Conservation (phyloP, 2,888 invertebrate species). For the Drosophila dives region DNA sequence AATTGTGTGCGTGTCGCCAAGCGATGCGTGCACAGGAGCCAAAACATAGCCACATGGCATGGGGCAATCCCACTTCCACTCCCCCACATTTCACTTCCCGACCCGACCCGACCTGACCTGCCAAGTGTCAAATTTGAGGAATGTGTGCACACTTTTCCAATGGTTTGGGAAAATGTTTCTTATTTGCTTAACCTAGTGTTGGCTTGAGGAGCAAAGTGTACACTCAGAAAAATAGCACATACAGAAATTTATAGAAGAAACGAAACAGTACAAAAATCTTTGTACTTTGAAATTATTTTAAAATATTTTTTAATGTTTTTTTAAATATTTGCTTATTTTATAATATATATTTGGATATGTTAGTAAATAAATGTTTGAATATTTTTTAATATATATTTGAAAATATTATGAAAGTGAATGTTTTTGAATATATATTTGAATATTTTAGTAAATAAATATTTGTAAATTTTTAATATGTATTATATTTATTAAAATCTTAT, state of each 20-base stretch:
- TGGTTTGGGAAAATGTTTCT: background rate
- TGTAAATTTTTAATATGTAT: too few species aligned
- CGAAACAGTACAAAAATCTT: too few species aligned
- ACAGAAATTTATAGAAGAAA: accelerated
- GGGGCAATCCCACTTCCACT: background rate
- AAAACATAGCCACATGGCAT: constrained; percentile 30
- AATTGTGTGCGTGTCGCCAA: background rate
- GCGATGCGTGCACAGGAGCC: constrained; percentile 41
- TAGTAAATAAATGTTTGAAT: too few species aligned
- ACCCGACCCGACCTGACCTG: constrained; percentile 11
- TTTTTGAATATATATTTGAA: too few species aligned
- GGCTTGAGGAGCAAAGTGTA: background rate
- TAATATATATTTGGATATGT: too few species aligned
- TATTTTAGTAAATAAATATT: too few species aligned
- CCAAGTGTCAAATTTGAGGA: constrained; percentile 40
- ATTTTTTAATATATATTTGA: too few species aligned
- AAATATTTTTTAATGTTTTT: too few species aligned
- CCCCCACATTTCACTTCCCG: constrained; percentile 20
- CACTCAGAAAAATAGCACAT: background rate
- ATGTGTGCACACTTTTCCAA: constrained; percentile 22
- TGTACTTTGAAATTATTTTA: too few species aligned
- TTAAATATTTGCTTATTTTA: too few species aligned
- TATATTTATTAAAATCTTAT: too few species aligned
- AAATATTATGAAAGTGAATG: too few species aligned
- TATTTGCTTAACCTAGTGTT: background rate